phyloP scores from a whole-genome alignment of 2,113 vertebrate species.

The Hippocampus zosterae region DNA sequence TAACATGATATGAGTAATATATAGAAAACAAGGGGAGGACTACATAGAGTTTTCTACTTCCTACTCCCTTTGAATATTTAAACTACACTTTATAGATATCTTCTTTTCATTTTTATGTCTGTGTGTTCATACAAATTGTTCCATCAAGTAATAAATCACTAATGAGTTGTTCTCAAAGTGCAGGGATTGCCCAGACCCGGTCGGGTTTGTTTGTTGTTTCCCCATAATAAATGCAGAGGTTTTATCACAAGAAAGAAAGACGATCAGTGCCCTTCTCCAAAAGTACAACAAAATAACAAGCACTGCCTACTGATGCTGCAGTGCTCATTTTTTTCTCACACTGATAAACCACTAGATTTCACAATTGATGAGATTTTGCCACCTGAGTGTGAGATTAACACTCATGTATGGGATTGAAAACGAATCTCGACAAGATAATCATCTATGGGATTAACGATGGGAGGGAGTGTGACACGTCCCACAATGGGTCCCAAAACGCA shows the following conservation, averaged over 20 bases:
- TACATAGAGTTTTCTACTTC: too few relatives aligned
- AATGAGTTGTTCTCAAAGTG: not conserved
- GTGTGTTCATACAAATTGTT: too few relatives aligned
- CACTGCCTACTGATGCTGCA: not conserved
- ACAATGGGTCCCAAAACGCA: not conserved
- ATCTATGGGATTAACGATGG: conserved; percentile 41
- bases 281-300: not conserved
- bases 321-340: not conserved
- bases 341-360: not conserved
- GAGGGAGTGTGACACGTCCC: not conserved
- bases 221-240: too few relatives aligned
- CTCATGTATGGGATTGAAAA: conserved; percentile 24
- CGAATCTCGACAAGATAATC: conserved; percentile 27
- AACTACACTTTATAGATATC: too few relatives aligned
- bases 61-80: too few relatives aligned
- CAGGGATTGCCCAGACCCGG: not conserved
- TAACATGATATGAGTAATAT: too few relatives aligned
- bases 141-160: too few relatives aligned
- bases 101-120: too few relatives aligned
- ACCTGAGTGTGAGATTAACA: conserved; percentile 34
- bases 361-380: conserved; percentile 48
- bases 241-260: too few relatives aligned
- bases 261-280: not conserved
- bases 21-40: too few relatives aligned
- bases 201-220: not conserved